Percentiles rank a stretch among this genome's conserved stretches.
Conservation (phyloP, 1,140 invertebrate genomes). For the Chelonus insularis region DNA sequence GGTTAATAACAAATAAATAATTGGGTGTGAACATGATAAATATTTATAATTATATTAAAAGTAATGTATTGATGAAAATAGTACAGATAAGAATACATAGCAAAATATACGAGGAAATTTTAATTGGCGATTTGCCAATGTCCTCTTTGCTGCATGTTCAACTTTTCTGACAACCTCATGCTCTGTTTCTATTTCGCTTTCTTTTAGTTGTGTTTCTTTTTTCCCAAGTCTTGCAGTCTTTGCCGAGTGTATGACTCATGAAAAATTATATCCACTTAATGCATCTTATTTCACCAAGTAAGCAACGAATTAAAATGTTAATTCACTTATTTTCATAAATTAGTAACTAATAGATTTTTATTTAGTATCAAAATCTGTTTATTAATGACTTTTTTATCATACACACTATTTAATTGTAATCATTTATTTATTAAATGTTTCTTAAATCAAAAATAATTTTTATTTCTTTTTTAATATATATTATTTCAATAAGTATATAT, state of each 20-base stretch:
- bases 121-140: constrained; percentile 39
- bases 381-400: too few species aligned
- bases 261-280: neutral
- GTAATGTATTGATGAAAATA: neutral
- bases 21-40: too few species aligned
- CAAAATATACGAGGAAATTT: constrained; percentile 32
- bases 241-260: constrained; percentile 11
- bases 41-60: constrained; percentile 25
- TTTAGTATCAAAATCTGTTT: too few species aligned
- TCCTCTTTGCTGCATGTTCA: constrained; percentile 3
- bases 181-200: neutral
- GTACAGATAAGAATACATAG: constrained; percentile 4
- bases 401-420: too few species aligned
- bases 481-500: too few species aligned
- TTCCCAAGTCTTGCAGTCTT: neutral
- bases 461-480: too few species aligned
- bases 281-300: neutral
- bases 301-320: neutral
- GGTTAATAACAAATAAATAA: too few species aligned
- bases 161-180: neutral
- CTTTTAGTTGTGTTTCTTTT: neutral
- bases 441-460: too few species aligned
- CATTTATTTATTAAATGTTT: too few species aligned
- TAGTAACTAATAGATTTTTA: too few species aligned
- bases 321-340: neutral